phyloP scores from a whole-genome alignment of 2,888 invertebrate genomes.

The Sarcophaga subvicina region DNA sequence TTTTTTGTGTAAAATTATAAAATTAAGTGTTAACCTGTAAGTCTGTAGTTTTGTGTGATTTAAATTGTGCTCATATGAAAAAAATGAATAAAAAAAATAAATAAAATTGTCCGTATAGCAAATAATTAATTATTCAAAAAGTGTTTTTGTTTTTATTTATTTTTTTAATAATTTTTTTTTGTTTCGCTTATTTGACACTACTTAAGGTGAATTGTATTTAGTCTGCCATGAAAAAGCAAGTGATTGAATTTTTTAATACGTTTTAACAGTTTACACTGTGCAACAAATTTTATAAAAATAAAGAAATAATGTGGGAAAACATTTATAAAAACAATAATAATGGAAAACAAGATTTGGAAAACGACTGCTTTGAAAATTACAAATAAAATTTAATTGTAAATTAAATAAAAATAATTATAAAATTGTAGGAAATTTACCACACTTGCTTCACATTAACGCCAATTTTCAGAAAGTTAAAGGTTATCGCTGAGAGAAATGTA shows the following conservation, averaged over 20 bases:
- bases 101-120: conserved; percentile 1
- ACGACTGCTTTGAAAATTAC: no score
- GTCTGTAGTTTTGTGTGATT: neutral
- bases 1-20: neutral
- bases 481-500: no score
- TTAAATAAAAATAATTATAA: no score
- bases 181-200: neutral
- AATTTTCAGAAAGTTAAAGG: no score
- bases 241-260: neutral
- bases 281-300: neutral
- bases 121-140: conserved; percentile 38
- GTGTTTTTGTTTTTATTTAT: neutral
- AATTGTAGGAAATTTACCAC: no score
- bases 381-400: no score
- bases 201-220: conserved; percentile 6
- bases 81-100: neutral
- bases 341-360: no score
- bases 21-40: neutral
- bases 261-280: neutral
- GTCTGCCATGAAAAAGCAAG: neutral
- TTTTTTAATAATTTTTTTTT: neutral
- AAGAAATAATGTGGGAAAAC: no score
- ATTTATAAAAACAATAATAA: no score
- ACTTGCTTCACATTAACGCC: no score
- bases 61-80: neutral